Evolutionary conservation across 1,140 invertebrate species (phyloP).

Genomic region (Aphaenogaster ashmeadi): DNA sequence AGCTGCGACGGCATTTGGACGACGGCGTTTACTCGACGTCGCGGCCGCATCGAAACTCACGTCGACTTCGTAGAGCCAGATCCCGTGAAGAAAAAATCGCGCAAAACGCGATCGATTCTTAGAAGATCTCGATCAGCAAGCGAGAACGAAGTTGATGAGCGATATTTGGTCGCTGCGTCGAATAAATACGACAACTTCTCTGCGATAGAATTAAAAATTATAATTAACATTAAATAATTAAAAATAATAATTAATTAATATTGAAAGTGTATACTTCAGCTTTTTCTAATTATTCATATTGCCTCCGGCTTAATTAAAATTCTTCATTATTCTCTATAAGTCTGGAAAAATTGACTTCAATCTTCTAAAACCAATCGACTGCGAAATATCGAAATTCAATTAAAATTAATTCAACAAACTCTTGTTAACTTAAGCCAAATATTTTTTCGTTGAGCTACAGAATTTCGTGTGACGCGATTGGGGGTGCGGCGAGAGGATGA

Average conservation of each 20-base stretch:
- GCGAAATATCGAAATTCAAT: neutral
- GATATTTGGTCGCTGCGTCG: neutral
- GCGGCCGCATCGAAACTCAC: constrained; percentile 10
- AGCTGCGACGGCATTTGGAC: constrained; percentile 56
- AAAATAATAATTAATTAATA: neutral
- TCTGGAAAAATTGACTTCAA: neutral
- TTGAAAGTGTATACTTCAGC: neutral
- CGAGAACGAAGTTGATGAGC: neutral
- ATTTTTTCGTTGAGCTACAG: neutral
- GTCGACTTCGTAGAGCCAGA: constrained; percentile 6
- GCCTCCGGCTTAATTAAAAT: neutral
- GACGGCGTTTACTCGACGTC: constrained; percentile 44
- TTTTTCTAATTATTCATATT: neutral
- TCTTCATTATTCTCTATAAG: neutral
- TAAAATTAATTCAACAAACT: neutral
- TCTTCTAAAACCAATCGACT: neutral
- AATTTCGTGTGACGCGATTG: neutral
- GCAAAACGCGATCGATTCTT: constrained; percentile 4
- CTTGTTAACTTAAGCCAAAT: neutral
- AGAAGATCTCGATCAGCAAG: neutral
- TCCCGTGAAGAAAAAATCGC: neutral
- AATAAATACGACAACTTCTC: neutral
- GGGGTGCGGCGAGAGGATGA: neutral
- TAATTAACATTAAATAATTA: neutral
- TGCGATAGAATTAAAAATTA: neutral